phyloP scores from a whole-genome alignment of 2,113 vertebrate genomes.

The Donacobius atricapilla region DNA sequence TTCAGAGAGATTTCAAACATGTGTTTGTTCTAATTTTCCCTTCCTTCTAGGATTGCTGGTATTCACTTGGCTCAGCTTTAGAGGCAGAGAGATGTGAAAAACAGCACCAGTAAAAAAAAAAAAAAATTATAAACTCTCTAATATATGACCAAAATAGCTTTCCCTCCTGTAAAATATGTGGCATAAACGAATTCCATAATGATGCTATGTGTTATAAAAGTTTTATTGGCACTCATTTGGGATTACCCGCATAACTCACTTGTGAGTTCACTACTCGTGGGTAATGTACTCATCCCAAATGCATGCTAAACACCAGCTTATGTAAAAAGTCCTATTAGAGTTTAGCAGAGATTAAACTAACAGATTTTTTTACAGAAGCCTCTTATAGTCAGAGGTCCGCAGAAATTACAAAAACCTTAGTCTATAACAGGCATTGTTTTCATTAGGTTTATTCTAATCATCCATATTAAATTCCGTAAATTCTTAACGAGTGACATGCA shows the following conservation, averaged over 20 bases:
- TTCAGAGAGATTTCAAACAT: conserved; percentile 43
- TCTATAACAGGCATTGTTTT: conserved; percentile 22
- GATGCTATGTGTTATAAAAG: conserved; percentile 23
- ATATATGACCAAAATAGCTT: conserved; percentile 13
- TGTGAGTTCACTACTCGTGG: conserved; percentile 50
- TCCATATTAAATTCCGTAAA: background rate
- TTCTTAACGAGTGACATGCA: background rate
- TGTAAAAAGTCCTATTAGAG: background rate
- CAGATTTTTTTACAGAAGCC: background rate
- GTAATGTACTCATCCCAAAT: conserved; percentile 41
- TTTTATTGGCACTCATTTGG: conserved; percentile 41
- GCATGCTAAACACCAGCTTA: conserved; percentile 25
- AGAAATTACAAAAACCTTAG: background rate
- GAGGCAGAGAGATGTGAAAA: conserved; percentile 17
- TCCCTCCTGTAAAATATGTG: background rate
- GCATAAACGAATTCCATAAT: conserved; percentile 38
- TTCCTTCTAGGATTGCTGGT: conserved; percentile 11
- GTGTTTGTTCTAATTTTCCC: conserved; percentile 24
- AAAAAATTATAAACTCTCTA: background rate
- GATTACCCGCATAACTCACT: conserved; percentile 48
- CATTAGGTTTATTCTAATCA: background rate
- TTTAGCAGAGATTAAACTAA: conserved; percentile 18
- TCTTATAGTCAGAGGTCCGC: background rate
- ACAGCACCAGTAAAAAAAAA: background rate
- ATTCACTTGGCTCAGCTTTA: background rate